phyloP scores from a whole-genome alignment of 1,140 invertebrate genomes.

The Caenorhabditis latens region DNA sequence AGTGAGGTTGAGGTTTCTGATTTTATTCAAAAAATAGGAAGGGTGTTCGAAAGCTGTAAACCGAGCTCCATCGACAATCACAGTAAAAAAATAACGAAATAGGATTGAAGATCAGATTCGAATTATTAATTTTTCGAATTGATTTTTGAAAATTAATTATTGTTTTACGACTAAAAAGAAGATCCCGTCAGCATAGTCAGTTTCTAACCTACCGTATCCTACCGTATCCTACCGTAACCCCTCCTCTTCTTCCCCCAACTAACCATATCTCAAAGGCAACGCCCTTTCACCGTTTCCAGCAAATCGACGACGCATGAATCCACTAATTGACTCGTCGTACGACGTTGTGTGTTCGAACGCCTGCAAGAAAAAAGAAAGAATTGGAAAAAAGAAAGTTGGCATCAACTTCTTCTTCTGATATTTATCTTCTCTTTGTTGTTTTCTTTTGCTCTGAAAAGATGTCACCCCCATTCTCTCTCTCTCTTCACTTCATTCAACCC shows the following conservation, averaged over 20 bases:
- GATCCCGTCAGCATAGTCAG: too few species aligned
- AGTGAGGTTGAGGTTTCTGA: too few species aligned
- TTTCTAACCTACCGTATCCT: not conserved
- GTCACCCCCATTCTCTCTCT: not conserved
- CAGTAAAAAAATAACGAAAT: not conserved
- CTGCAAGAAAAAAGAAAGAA: slow-evolving; percentile 81
- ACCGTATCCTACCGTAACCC: not conserved
- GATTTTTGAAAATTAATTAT: too few species aligned
- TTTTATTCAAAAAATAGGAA: too few species aligned
- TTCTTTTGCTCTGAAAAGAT: not conserved
- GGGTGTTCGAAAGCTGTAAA: too few species aligned
- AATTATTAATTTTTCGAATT: not conserved
- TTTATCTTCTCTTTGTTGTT: slow-evolving; percentile 5
- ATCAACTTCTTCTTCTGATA: not conserved
- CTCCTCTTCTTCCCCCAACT: not conserved
- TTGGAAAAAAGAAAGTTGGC: not conserved
- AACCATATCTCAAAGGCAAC: slow-evolving; percentile 84
- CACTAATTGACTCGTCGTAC: slow-evolving; percentile 93
- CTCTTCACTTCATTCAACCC: not conserved
- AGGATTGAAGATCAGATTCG: too few species aligned
- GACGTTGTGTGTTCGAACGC: slow-evolving; percentile 95
- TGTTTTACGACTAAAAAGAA: too few species aligned
- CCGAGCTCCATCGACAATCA: not conserved
- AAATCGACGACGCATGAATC: slow-evolving; percentile 94
- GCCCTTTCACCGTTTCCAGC: slow-evolving; percentile 80